These are phyloP conservation scores for Zaprionus lineosus DNA, from an alignment of 2,888 invertebrate genomes.

Conservation along the genomic window DNA sequence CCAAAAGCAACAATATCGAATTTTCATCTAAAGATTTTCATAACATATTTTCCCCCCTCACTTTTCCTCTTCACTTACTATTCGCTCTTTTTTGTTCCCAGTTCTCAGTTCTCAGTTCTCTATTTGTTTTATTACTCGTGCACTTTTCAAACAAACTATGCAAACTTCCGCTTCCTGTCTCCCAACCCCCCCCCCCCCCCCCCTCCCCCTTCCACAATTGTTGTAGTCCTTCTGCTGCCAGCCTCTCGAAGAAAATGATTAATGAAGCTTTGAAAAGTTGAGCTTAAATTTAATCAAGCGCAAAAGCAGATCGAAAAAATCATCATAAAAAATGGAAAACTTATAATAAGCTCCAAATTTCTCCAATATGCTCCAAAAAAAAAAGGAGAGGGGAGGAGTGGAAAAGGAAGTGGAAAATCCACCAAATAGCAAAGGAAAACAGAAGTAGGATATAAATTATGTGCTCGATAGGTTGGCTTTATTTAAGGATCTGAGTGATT, in stretches of 20 bases:
- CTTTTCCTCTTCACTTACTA: conserved; percentile 6
- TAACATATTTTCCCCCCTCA: conserved; percentile 9
- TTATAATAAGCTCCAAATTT: conserved; percentile 73
- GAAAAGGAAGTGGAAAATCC: conserved; percentile 14
- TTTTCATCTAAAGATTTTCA: conserved; percentile 36
- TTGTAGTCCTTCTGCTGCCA: too few species aligned
- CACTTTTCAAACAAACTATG: conserved; percentile 39
- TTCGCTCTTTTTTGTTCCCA: not conserved
- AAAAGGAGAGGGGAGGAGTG: conserved; percentile 8
- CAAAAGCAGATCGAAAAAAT: conserved; percentile 64
- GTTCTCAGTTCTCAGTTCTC: too few species aligned
- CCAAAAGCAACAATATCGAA: conserved; percentile 25
- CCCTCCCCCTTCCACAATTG: too few species aligned
- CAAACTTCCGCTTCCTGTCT: conserved; percentile 19
- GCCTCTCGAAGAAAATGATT: conserved; percentile 60
- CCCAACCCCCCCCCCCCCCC: not conserved
- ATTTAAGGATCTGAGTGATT: conserved; percentile 44
- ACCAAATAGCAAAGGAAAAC: conserved; percentile 26
- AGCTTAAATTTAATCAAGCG: conserved; percentile 76
- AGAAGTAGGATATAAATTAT: conserved; percentile 71
- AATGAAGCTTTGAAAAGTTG: conserved; percentile 69
- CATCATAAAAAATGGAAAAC: conserved; percentile 43
- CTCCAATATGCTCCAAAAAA: conserved; percentile 53
- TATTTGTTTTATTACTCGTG: conserved; percentile 3
- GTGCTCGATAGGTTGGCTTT: conserved; percentile 17